Evolutionary conservation across 2,888 invertebrate genomes (phyloP), one percentile per base, ranked within the genome.

Genomic region (Cerceris ruficornis): DNA sequence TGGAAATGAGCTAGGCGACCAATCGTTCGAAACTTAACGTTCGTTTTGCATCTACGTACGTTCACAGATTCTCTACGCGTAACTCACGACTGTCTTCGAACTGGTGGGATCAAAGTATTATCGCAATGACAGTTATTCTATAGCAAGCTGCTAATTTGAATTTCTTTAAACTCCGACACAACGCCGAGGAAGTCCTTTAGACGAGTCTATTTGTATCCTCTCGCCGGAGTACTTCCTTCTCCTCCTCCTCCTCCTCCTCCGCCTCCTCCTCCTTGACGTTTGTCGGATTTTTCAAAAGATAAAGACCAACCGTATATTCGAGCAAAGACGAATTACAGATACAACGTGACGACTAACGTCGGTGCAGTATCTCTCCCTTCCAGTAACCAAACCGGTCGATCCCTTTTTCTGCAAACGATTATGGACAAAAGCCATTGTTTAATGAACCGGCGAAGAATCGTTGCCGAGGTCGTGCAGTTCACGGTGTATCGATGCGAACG

Each of bases 111-210:
- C 50, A 60, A 55, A 58, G 28, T 28, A 4, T 57, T 61, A 75
- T 60, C 81, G 69, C 74, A 71, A 69, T 84, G 81, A 77, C 81
- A 71, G 83, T 81, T 57, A 72, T 77, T 52, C 54, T 39, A 42
- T 7, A 50, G 64, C 49, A 50, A 69, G 59, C 39, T 39, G 65
- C 61, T 49, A 54, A 72, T 72, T 79, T 69, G 71, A 72, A 62
- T 72, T 65, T 77, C 68, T 68, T 60, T 42, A 39, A 43, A 14
- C 6, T 4, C 58, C 52, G 66, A 49, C 58, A 43, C 59, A 28
- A 1, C 0, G 9, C 59, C 65, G 59, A 50, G 65, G 57, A 54
- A 52, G 43, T 54, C 61, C 13, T 17, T 15, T 28, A 15, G 8
- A 17, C 0, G 17, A 28, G 9, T 7, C 9, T n/a, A 2, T n/a